These are phyloP conservation scores for Drosophila ezoana DNA, from an alignment of 2,888 invertebrate species.

Conservation along the genomic window DNA sequence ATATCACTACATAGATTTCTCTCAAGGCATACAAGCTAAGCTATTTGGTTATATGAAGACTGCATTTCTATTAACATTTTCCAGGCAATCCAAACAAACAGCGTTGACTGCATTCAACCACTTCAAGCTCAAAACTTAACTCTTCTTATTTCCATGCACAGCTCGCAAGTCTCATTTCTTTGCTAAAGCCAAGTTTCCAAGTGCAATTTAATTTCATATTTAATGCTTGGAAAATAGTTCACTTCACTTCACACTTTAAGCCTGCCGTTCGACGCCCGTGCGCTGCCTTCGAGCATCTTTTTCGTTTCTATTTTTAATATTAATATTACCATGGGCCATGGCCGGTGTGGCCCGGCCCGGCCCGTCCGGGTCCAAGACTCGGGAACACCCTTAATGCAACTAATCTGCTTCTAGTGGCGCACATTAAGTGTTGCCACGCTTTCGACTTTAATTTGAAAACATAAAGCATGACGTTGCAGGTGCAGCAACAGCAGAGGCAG, in stretches of 20 bases:
- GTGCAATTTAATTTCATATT: conserved; percentile 41
- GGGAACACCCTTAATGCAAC: conserved; percentile 62
- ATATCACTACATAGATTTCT: too few species aligned
- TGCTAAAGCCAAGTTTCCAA: conserved; percentile 16
- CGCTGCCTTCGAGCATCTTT: neutral
- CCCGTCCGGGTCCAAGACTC: conserved; percentile 17
- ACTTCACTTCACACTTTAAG: conserved; percentile 42
- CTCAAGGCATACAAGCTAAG: too few species aligned
- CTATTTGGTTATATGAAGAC: too few species aligned
- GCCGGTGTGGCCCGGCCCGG: neutral
- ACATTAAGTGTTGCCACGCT: conserved; percentile 80
- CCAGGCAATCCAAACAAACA: too few species aligned
- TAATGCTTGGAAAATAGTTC: conserved; percentile 25
- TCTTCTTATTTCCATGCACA: neutral
- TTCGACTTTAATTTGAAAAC: conserved; percentile 79
- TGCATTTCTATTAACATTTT: too few species aligned
- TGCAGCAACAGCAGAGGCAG: conserved; percentile 21
- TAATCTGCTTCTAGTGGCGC: conserved; percentile 79
- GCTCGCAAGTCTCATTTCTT: neutral
- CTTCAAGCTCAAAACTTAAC: too few species aligned
- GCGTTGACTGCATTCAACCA: too few species aligned
- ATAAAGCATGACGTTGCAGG: conserved; percentile 60
- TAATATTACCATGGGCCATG: conserved; percentile 42
- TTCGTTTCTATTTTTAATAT: conserved; percentile 47
- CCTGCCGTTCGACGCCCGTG: neutral